These are phyloP conservation scores for Stigmatopora nigra DNA, from an alignment of 2,113 vertebrate genomes.

Conservation along the genomic window DNA sequence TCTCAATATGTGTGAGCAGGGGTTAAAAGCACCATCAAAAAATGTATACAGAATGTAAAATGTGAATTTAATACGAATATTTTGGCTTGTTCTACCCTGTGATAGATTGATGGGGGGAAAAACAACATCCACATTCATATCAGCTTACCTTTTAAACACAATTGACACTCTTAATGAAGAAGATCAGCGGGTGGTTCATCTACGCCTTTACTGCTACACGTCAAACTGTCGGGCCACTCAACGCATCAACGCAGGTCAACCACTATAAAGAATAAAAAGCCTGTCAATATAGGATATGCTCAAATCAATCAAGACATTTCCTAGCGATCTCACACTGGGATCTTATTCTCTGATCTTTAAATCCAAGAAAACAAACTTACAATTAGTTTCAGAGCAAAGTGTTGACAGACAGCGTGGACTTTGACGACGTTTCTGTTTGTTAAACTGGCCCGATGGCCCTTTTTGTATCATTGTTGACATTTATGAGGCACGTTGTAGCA, in stretches of 20 bases:
- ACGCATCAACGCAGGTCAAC: not conserved
- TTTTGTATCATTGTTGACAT: constrained; percentile 94
- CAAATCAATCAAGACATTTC: constrained; percentile 37
- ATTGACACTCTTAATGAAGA: not conserved
- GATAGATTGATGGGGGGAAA: not conserved
- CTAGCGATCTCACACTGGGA: constrained; percentile 27
- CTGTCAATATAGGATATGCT: not conserved
- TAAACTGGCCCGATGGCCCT: constrained; percentile 90
- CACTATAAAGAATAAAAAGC: not conserved
- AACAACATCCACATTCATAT: not conserved
- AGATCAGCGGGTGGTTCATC: not conserved
- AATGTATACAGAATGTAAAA: too few relatives aligned
- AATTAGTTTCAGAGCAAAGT: constrained; percentile 73
- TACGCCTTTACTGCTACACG: not conserved
- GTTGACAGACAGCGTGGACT: constrained; percentile 90
- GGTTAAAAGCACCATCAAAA: too few relatives aligned
- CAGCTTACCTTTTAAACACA: not conserved
- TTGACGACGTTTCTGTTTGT: constrained; percentile 91
- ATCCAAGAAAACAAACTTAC: constrained; percentile 45
- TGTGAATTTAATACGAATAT: too few relatives aligned
- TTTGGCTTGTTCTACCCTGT: too few relatives aligned
- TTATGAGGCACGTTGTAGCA: constrained; percentile 94
- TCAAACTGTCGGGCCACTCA: not conserved
- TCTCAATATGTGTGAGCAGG: too few relatives aligned
- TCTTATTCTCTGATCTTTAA: constrained; percentile 40